Conservation (phyloP, 2,113 vertebrate genomes). For the Megaleporinus macrocephalus region DNA sequence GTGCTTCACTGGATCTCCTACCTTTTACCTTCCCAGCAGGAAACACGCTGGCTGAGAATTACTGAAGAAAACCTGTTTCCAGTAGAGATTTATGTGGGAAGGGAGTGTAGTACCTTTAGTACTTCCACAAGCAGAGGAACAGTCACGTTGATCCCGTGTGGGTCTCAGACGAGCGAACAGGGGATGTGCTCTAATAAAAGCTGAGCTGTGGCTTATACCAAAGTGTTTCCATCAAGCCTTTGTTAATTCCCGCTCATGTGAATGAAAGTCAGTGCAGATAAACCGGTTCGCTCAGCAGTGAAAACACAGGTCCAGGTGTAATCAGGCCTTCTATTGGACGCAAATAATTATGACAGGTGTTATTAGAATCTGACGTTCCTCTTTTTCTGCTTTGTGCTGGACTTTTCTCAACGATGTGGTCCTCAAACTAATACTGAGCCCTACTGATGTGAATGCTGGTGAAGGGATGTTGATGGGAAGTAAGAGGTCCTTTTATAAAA, state of each 20-base stretch:
- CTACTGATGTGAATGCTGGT: neutral
- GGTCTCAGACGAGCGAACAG: constrained; percentile 29
- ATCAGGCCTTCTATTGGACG: constrained; percentile 17
- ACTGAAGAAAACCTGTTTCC: too few species aligned
- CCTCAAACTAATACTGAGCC: constrained; percentile 6
- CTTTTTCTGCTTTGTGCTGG: neutral
- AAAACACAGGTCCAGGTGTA: constrained; percentile 35
- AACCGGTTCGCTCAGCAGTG: constrained; percentile 1
- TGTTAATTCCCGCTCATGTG: constrained; percentile 41
- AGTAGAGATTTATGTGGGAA: too few species aligned
- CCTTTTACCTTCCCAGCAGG: too few species aligned
- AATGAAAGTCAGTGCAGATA: constrained; percentile 39
- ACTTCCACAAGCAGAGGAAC: neutral
- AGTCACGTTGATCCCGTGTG: constrained; percentile 22
- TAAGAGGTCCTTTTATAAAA: too few species aligned
- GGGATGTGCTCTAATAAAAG: constrained; percentile 25
- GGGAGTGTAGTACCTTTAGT: neutral
- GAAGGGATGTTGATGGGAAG: too few species aligned
- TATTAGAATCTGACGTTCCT: constrained; percentile 4
- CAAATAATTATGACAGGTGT: constrained; percentile 27
- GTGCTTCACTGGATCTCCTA: too few species aligned
- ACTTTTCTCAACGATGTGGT: neutral
- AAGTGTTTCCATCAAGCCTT: constrained; percentile 9
- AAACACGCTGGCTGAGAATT: too few species aligned
- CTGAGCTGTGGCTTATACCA: constrained; percentile 31